Evolutionary conservation across 2,888 invertebrate genomes (phyloP), one percentile per base, ranked within the genome.

Genomic region (Acanthosepion esculentum): DNA sequence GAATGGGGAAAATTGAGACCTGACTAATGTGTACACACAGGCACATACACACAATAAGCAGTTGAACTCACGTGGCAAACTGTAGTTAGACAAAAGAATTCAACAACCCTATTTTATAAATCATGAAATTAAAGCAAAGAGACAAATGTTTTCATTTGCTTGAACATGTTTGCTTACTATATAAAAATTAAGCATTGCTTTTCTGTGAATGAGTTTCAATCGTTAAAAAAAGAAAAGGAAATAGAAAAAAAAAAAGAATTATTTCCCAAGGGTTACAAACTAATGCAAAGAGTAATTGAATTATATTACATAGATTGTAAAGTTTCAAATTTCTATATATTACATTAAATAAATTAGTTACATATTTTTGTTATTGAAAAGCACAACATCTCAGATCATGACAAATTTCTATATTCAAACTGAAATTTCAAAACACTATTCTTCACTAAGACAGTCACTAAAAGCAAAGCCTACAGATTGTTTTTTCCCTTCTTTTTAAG

Each of bases 11-110:
- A 92, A 48, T 10, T 48, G 48, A 50, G 26, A 48, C 29, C 26
- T 91, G 41, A 91, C 33, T 23, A 92, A 92, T 92, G 50, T 15
- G 12, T 48, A 48, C 50, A 48, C 48, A 92, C 26, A 92, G n/a
- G 55, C 93, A 94, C 94, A 94, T 59, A 50, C 94, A 94, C 59
- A 94, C 94, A 12, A 29, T 92, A 92, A 29, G 92, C 53, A 50
- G 92, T 92, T 92, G 29, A 50, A 50, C 48, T 50, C 48, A 92
- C 92, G 53, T 50, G 48, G 48, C 53, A 48, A 92, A 92, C 92
- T 50, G 33, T 41, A 50, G 48, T 20, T 29, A 48, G 48, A 92
- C 92, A 92, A 92, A 92, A 53, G 53, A 50, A 92, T 92, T 50
- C 78, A 78, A 78, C 78, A 78, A 78, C 78, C 10, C 78, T 15